Percentiles rank a stretch among this genome's conserved stretches.
These are phyloP conservation scores for Takifugu ocellatus DNA, from an alignment of 2,797 vertebrate species.

Conservation along the genomic window DNA sequence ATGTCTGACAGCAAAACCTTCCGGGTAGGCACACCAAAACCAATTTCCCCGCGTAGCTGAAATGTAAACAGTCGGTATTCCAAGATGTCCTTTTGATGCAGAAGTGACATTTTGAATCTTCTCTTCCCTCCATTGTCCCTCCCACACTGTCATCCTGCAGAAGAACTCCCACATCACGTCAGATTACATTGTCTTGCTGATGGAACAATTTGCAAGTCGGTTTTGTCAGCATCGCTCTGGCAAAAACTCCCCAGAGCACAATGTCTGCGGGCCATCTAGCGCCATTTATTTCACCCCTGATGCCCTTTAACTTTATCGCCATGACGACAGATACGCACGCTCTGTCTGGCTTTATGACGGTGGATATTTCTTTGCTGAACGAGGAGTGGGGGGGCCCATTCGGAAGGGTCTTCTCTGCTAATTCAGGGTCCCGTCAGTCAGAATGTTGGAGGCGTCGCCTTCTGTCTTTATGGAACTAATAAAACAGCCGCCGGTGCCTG, in stretches of 20 bases:
- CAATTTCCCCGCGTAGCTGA: conserved; percentile 1
- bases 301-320: conserved; percentile 47
- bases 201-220: conserved; percentile 52
- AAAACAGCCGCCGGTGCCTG: conserved; percentile 32
- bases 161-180: conserved; percentile 28
- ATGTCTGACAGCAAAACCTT: too few species aligned
- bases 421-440: conserved; percentile 64
- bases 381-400: conserved; percentile 24
- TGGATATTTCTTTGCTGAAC: conserved; percentile 29
- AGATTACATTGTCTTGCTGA: conserved; percentile 40
- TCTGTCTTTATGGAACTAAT: conserved; percentile 45
- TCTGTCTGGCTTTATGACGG: conserved; percentile 30
- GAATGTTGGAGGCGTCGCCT: conserved; percentile 21
- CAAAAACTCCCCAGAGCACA: conserved; percentile 39
- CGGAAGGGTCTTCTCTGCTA: conserved; percentile 34
- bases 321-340: conserved; percentile 18
- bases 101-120: conserved; percentile 30
- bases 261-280: conserved; percentile 23
- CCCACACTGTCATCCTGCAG: conserved; percentile 18
- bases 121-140: conserved; percentile 19
- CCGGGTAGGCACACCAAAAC: background rate
- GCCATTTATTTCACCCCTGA: conserved; percentile 49
- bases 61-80: conserved; percentile 17
- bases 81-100: conserved; percentile 6
- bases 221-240: conserved; percentile 33